Conservation (phyloP, 2,113 vertebrate genomes). For the Melanocharis versteri region DNA sequence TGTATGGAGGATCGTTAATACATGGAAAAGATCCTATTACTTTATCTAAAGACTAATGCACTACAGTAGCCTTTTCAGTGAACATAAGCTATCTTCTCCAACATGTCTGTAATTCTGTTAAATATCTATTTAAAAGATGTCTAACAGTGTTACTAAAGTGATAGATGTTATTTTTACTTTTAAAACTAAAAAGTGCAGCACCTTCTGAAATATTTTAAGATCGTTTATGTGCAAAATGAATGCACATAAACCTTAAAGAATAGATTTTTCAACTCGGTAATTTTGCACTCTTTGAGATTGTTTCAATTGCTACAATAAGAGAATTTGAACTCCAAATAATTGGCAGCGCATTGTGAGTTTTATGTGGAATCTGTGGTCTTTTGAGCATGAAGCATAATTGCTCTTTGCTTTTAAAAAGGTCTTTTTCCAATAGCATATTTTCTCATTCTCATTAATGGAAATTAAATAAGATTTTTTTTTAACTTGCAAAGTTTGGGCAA, state of each 20-base stretch:
- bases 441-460: constrained; percentile 69
- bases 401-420: constrained; percentile 67
- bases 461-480: constrained; percentile 55
- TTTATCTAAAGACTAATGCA: constrained; percentile 49
- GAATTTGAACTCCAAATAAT: constrained; percentile 75
- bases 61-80: constrained; percentile 45
- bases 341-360: constrained; percentile 64
- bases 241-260: constrained; percentile 61
- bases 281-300: constrained; percentile 68
- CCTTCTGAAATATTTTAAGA: constrained; percentile 53
- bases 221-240: constrained; percentile 62
- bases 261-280: constrained; percentile 51
- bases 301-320: constrained; percentile 58
- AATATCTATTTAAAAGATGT: constrained; percentile 57
- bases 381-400: constrained; percentile 68
- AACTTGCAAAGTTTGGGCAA: constrained; percentile 55
- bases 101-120: constrained; percentile 39
- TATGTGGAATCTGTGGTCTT: constrained; percentile 69
- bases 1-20: constrained; percentile 32
- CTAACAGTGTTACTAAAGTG: constrained; percentile 16
- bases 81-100: constrained; percentile 47
- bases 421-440: constrained; percentile 61
- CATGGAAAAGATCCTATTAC: constrained; percentile 25
- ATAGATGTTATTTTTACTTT: constrained; percentile 65
- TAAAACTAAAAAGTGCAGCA: constrained; percentile 42